Base-by-base conservation (phyloP, 2,888 invertebrate species). In the Acleris cristana region DNA sequence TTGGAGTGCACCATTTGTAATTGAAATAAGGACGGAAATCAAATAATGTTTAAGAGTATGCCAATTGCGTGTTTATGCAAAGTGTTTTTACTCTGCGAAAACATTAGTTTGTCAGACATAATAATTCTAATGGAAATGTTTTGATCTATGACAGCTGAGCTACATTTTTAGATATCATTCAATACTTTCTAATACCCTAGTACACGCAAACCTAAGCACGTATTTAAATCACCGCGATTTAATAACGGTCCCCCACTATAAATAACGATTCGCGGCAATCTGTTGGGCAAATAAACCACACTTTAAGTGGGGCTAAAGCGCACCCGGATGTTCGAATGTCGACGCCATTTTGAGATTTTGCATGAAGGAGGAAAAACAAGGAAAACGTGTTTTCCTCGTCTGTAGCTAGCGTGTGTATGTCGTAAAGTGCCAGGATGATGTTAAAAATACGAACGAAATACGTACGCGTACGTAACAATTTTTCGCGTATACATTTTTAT, bases 261-360 rank as follows among this genome's bases (percentile, higher is more conserved):
- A 86, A 85, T 86, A 82, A 84, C 76, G 77, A 68, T 75, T 78
- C 74, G 72, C 72, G 63, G 80, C 81, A 82, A 83, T 83, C 80
- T 82, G 82, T 79, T 77, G 84, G 81, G 83, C 84, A 84, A 84
- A 85, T 84, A 87, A 82, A 82, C 83, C 81, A 72, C 79, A 70
- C 71, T 80, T 72, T 84, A 86, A 85, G 82, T 82, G 82, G 82
- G 83, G 80, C 77, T 82, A 81, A 83, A 84, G 80, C 81, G 80
- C 78, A 79, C 77, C 79, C 80, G 81, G 83, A 82, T 83, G 82
- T 79, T 78, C 74, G 72, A 76, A 78, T 75, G 78, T 76, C 76
- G 79, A 68, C 81, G 81, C 80, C 80, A 81, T 82, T 83, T 82
- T 82, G 78, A 74, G 73, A 80, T 74, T 74, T 77, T 75, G 73